Evolutionary conservation across 1,140 invertebrate species (phyloP).

Genomic region (Lordiphosa clarofinis): DNA sequence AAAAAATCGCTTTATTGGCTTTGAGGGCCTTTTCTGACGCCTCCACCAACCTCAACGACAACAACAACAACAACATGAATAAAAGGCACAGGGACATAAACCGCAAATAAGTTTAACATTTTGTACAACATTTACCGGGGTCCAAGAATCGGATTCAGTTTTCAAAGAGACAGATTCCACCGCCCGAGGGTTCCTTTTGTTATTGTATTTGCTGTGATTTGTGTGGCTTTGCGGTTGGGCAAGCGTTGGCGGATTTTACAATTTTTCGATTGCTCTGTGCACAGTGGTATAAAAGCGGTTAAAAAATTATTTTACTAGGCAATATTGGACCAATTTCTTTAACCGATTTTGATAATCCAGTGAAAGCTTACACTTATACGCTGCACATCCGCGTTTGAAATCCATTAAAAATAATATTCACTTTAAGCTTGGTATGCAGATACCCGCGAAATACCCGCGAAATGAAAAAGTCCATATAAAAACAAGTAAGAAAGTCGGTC

Average conservation of each 20-base stretch:
- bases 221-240: conserved; percentile 47
- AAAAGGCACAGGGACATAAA: conserved; percentile 59
- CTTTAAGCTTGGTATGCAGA: no score
- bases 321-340: no score
- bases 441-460: no score
- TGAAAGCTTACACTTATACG: no score
- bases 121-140: conserved; percentile 37
- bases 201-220: conserved; percentile 74
- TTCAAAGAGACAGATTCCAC: conserved; percentile 2
- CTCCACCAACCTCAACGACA: conserved; percentile 41
- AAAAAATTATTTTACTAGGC: not conserved
- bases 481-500: no score
- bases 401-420: no score
- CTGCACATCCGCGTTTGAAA: no score
- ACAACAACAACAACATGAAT: conserved; percentile 41
- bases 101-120: conserved; percentile 75
- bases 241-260: conserved; percentile 57
- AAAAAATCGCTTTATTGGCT: conserved; percentile 80
- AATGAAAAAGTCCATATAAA: no score
- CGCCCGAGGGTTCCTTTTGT: conserved; percentile 58
- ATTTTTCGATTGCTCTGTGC: conserved; percentile 29
- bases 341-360: no score
- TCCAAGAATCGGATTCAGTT: conserved; percentile 12
- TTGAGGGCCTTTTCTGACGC: conserved; percentile 73
- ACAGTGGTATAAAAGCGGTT: conserved; percentile 32